Conservation (phyloP, 2,113 vertebrate species). For the Synchiropus splendidus region DNA sequence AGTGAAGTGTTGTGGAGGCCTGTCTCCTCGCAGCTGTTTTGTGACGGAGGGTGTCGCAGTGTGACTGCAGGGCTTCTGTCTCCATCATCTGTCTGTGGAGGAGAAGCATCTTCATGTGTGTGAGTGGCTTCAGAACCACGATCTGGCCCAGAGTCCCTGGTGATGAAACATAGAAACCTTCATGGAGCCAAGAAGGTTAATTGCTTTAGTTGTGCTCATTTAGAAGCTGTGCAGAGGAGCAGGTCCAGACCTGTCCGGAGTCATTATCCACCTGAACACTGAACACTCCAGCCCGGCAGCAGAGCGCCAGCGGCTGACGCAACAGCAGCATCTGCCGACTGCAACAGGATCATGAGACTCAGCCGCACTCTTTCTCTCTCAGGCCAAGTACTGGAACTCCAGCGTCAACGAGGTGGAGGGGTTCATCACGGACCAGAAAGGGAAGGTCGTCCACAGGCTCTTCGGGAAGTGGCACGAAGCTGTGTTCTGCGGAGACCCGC, state of each 20-base stretch:
- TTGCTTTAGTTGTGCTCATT: constrained; percentile 21
- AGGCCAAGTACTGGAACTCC: constrained; percentile 95
- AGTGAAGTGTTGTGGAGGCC: too few relatives aligned
- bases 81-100: too few relatives aligned
- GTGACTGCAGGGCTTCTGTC: too few relatives aligned
- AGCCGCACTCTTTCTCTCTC: constrained; percentile 2
- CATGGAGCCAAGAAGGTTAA: constrained; percentile 35
- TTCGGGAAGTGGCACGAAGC: constrained; percentile 96
- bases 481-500: constrained; percentile 78
- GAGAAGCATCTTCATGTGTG: too few relatives aligned
- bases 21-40: too few relatives aligned
- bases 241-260: constrained; percentile 24
- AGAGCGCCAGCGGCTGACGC: constrained; percentile 1
- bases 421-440: constrained; percentile 73
- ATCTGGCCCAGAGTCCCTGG: not conserved
- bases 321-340: constrained; percentile 1
- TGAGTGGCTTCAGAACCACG: too few relatives aligned
- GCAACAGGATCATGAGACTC: too few relatives aligned
- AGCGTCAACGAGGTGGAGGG: constrained; percentile 90
- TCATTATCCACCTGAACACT: constrained; percentile 9
- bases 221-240: constrained; percentile 21
- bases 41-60: too few relatives aligned
- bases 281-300: constrained; percentile 7
- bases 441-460: constrained; percentile 78
- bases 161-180: constrained; percentile 14